phyloP scores from a whole-genome alignment of 2,113 vertebrate species.

The Menura novaehollandiae region DNA sequence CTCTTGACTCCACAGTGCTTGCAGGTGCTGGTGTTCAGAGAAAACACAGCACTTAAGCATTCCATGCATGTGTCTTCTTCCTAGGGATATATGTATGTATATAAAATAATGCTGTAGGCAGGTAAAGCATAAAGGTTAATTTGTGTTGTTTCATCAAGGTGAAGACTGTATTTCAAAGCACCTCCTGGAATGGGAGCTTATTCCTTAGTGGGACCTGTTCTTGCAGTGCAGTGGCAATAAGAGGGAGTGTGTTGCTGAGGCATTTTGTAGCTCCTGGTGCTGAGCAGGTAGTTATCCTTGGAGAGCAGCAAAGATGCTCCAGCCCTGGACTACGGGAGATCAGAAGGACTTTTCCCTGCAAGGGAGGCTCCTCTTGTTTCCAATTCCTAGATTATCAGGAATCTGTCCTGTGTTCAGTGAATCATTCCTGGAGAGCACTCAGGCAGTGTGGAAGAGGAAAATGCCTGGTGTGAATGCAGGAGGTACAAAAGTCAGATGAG shows the following conservation, averaged over 20 bases:
- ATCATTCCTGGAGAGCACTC: constrained; percentile 50
- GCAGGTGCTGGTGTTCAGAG: not conserved
- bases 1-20: not conserved
- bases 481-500: constrained; percentile 36
- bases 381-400: not conserved
- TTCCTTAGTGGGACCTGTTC: not conserved
- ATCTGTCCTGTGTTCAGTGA: constrained; percentile 32
- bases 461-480: constrained; percentile 37
- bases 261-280: not conserved
- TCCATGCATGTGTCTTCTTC: not conserved
- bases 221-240: rapidly evolving
- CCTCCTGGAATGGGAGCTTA: not conserved
- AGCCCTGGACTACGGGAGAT: not conserved
- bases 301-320: not conserved
- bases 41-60: not conserved
- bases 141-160: not conserved
- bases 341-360: not conserved
- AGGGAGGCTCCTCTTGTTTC: not conserved
- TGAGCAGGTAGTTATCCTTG: not conserved
- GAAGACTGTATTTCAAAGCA: not conserved
- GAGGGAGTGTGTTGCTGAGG: not conserved
- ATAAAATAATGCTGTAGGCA: not conserved
- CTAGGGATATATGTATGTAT: not conserved
- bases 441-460: constrained; percentile 48
- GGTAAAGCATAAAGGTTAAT: not conserved